A percentile compares a stretch with the other conserved stretches of the same genome.
Conservation (phyloP, 1,140 invertebrate species). For the Heliconius himera region DNA sequence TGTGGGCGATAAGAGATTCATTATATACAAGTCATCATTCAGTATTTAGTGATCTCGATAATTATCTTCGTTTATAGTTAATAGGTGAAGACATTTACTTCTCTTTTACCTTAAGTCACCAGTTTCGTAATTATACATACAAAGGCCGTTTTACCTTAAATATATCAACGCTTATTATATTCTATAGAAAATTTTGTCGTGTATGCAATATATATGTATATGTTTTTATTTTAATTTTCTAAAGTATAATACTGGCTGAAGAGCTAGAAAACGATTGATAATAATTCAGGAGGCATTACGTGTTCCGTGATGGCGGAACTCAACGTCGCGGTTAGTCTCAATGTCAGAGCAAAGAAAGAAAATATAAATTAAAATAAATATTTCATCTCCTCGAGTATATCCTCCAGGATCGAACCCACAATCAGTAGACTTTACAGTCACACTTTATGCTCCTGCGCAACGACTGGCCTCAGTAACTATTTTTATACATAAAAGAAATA, state of each 20-base stretch:
- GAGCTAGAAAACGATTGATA: too few relatives aligned
- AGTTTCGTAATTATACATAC: not conserved
- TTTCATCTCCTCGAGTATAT: too few relatives aligned
- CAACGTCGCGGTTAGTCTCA: too few relatives aligned
- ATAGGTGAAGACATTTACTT: not conserved
- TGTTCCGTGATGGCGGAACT: too few relatives aligned
- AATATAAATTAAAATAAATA: too few relatives aligned
- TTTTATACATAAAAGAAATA: not conserved
- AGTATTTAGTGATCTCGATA: slow-evolving; percentile 5
- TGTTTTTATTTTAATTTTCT: not conserved
- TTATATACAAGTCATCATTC: slow-evolving; percentile 7
- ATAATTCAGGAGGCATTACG: too few relatives aligned
- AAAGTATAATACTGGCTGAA: not conserved
- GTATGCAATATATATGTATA: not conserved
- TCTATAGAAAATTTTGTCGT: not conserved
- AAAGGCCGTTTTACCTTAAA: not conserved
- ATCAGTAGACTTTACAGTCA: too few relatives aligned
- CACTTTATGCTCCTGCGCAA: too few relatives aligned
- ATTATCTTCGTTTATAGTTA: slow-evolving; percentile 14
- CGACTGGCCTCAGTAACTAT: too few relatives aligned
- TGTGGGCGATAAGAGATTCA: slow-evolving; percentile 29
- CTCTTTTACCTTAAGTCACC: not conserved
- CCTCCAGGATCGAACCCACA: too few relatives aligned
- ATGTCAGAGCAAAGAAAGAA: too few relatives aligned
- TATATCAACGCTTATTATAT: not conserved